Base-by-base conservation (phyloP, 2,888 invertebrate species). In the Agapostemon virescens region DNA sequence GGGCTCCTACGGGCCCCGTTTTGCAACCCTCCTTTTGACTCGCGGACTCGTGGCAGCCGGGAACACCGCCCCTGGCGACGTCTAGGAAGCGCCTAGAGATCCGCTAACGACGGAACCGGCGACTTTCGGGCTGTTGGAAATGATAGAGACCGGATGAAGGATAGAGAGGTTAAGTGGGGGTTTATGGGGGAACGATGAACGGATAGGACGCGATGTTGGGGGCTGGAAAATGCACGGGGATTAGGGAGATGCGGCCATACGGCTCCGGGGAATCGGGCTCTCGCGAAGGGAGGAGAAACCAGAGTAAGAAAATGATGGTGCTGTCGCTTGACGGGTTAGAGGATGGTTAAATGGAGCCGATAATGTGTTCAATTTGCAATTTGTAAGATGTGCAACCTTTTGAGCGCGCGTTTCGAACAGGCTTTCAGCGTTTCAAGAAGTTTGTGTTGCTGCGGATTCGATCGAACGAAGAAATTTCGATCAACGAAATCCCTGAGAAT, bases 61-160 rank as follows among this genome's bases (percentile, higher is more conserved):
- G 64, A 74, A 67, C 23, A 36, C 20, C 20, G 36, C 89, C 86
- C 69, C 77, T 70, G 87, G 90, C 90, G 79, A 84, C 85, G 88
- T 90, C 90, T 90, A 90, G 89, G 89, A 89, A 87, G 85, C 88
- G 84, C 87, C 86, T 88, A 84, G 79, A 83, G 78, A 71, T 75
- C 26, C 75, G 63, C 75, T 80, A 80, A 81, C 80, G 81, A 81
- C 70, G 45, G 30, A 67, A 42, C 11, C 66, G 17, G 6, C 40
- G 40, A 66, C 40, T 23, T 38, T 38, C 64, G 38, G 38, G 1
- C 40, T 7, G 23, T 9, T 26, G 30, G 67, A 67, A 67, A 67
- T 45, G 67, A 67, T 67, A 67, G 67, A 30, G 67, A 38, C 30
- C 36, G 42, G 45, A 30, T 45, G 30, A 45, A 45, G 67, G 30